Base-by-base conservation (phyloP, 1,140 invertebrate genomes). In the Leptinotarsa defecta region DNA sequence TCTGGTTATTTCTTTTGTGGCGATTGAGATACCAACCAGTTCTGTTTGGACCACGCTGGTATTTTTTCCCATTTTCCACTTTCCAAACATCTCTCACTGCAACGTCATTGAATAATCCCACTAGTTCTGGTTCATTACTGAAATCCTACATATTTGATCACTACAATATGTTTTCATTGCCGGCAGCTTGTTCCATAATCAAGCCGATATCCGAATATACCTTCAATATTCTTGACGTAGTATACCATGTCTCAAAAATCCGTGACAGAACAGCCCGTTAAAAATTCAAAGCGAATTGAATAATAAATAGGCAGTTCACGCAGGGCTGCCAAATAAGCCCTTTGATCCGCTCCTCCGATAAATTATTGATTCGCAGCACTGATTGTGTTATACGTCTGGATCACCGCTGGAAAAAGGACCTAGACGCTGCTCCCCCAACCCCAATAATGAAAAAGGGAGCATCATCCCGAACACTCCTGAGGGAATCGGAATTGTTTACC, bases 401-500 rank as follows among this genome's bases (percentile, higher is more conserved):
- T 57, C 52, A 57, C 52, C 52, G 52, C 52, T 19, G 52, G 52
- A 57, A 57, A 57, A 57, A 57, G 52, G 52, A 17, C 4, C n/a
- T 19, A 57, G 52, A 57, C 52, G 52, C n/a, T 57, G 15, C 52
- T 19, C 3, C 52, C 52, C 52, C 15, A 57, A 15, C 52, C 52
- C 52, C 52, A 57, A 19, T 19, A 67, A 67, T 24, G 64, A 34
- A 67, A 67, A 67, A 67, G 20, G 64, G 64, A 19, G 64, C n/a
- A 67, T 67, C 64, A 67, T 34, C 17, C 27, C 11, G 27, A 67
- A 67, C 22, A 20, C 64, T 67, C 19, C 52, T 22, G 19, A 27
- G 27, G 22, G 64, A 34, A 67, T 20, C 19, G 64, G 19, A 22
- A 24, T 24, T 67, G 64, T 67, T 67, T 67, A 67, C 64, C 27